Conservation (phyloP, 2,888 invertebrate genomes). For the Drosophila meridiana region DNA sequence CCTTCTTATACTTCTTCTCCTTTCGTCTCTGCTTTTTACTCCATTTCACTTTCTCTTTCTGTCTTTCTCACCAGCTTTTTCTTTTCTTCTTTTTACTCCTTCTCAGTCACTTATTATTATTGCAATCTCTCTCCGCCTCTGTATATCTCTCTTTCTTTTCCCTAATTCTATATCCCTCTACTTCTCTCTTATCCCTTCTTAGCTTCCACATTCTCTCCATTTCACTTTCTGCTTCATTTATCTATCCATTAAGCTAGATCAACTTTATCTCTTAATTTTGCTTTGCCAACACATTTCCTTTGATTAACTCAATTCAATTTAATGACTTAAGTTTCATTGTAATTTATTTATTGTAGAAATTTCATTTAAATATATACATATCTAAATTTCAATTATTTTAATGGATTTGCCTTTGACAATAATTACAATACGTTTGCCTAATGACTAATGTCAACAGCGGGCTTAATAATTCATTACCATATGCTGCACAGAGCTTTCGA, state of each 20-base stretch:
- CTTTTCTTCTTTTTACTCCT: too few relatives aligned
- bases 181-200: background rate
- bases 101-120: too few relatives aligned
- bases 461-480: conserved; percentile 65
- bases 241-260: background rate
- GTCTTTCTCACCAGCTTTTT: too few relatives aligned
- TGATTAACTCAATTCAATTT: background rate
- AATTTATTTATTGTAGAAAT: conserved; percentile 4
- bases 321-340: background rate
- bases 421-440: conserved; percentile 41
- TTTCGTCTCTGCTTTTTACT: too few relatives aligned
- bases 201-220: too few relatives aligned
- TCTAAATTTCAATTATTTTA: conserved; percentile 4
- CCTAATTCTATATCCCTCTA: too few relatives aligned
- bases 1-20: too few relatives aligned
- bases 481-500: conserved; percentile 38
- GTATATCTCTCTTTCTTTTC: too few relatives aligned
- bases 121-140: too few relatives aligned
- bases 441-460: conserved; percentile 47
- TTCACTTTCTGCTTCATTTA: too few relatives aligned
- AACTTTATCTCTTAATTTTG: background rate
- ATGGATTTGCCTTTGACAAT: conserved; percentile 11
- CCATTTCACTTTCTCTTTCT: too few relatives aligned
- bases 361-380: background rate
- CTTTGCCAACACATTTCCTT: background rate